Base-by-base conservation (phyloP, 92 coral and sea anemone genomes). In the Muricea muricata region DNA sequence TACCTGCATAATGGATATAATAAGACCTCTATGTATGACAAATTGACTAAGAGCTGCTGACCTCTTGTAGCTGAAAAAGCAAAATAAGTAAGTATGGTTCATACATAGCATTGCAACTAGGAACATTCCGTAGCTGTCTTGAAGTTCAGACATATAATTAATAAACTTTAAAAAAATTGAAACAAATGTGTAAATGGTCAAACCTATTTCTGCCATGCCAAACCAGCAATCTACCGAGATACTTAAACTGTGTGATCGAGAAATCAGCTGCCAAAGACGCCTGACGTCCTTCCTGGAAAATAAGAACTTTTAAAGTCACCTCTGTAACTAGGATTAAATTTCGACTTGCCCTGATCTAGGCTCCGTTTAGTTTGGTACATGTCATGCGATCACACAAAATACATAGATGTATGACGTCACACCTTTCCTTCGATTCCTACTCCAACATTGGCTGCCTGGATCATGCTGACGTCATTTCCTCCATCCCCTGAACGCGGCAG, bases 121-220 rank as follows among this genome's bases (percentile, higher is more conserved):
- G n/a, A n/a, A n/a, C n/a, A n/a, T n/a, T n/a, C n/a, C n/a, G n/a
- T n/a, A n/a, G n/a, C n/a, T n/a, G n/a, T n/a, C n/a, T n/a, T n/a
- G n/a, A n/a, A n/a, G n/a, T n/a, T n/a, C n/a, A n/a, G n/a, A n/a
- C n/a, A n/a, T n/a, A n/a, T n/a, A n/a, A n/a, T n/a, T n/a, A n/a
- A n/a, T n/a, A n/a, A n/a, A n/a, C n/a, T n/a, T n/a, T n/a, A n/a
- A n/a, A n/a, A n/a, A n/a, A n/a, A n/a, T n/a, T n/a, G n/a, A n/a
- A n/a, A n/a, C n/a, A n/a, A n/a, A n/a, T n/a, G n/a, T n/a, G n/a
- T n/a, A n/a, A n/a, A n/a, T n/a, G n/a, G n/a, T n/a, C n/a, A n/a
- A 14, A 95, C 98, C 98, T 96, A 94, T 96, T 96, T 80, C 99
- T 76, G 23, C 99, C 99, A 80, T 97, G 99, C 99, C 99, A 97